Evolutionary conservation across 2,888 invertebrate genomes (phyloP), one percentile per base, ranked within the genome.

Genomic region (Orchesella flavescens): DNA sequence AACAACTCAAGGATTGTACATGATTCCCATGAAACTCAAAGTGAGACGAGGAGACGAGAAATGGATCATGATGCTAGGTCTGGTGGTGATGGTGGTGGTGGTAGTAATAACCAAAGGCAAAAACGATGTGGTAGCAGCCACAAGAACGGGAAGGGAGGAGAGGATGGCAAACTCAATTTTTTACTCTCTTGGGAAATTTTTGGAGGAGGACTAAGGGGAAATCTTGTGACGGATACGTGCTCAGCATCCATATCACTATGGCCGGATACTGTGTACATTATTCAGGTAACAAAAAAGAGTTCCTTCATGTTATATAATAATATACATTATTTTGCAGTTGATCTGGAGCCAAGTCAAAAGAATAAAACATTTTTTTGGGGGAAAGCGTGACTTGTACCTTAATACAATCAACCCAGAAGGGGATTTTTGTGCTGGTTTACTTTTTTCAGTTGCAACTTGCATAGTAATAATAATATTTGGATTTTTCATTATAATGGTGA

Each of bases 171-270:
- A 63, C 72, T 76, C 63, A 82, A 95, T 83, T 95, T 95, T 91
- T 92, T 95, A 89, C 94, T 95, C 79, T 95, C 95, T 84, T 95
- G 95, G 95, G 95, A 95, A 92, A 94, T 95, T 78, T 94, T 94
- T 89, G 95, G 94, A 83, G 95, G 95, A 88, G 95, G 94, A 86
- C 91, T 95, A 84, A 94, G 94, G 91, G 95, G 95, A 87, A 95
- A 95, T 90, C 92, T 95, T 87, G 94, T 95, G 91, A 95, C 95
- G 59, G 94, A 95, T 90, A 94, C 94, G 80, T 94, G 94, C 84
- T 93, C 94, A 89, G 95, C 95, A 86, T 94, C 94, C 80, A 90
- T 95, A 88, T 94, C 94, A 80, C 91, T 95, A 71, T 95, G 95
- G 94, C 94, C 94, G 72, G 94, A 95, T 90, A 94, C 95, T 65